phyloP scores from a whole-genome alignment of 2,113 vertebrate species.

The Lanius collurio region DNA sequence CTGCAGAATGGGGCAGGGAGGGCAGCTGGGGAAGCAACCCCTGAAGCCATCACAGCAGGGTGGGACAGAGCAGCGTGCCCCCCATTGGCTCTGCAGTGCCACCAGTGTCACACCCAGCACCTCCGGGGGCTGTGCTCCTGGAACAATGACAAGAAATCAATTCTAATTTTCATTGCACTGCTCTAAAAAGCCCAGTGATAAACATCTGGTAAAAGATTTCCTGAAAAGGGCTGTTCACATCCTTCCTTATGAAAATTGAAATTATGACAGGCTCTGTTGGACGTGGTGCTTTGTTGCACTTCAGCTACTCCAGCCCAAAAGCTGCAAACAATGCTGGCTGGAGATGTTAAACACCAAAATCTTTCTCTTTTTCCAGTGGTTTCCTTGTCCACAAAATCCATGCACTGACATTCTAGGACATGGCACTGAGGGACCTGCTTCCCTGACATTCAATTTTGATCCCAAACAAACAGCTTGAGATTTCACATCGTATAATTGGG shows the following conservation, averaged over 20 bases:
- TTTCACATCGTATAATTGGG: slow-evolving; percentile 29
- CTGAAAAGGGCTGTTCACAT: neutral
- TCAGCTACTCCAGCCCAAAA: neutral
- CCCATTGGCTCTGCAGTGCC: neutral
- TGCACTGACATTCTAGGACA: neutral
- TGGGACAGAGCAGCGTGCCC: neutral
- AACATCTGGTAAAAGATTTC: neutral
- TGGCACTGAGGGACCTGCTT: neutral
- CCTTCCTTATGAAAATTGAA: neutral
- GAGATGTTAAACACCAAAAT: neutral
- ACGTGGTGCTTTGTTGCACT: neutral
- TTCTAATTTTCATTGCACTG: neutral
- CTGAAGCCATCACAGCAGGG: neutral
- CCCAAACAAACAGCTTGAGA: slow-evolving; percentile 48
- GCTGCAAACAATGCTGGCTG: neutral
- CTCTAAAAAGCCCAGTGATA: neutral
- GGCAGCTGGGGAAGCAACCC: neutral
- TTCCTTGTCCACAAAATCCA: neutral
- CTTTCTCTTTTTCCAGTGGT: neutral
- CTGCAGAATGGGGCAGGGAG: neutral
- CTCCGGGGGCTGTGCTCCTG: neutral
- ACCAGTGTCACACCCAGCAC: neutral
- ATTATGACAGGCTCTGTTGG: neutral
- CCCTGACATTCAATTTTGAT: neutral
- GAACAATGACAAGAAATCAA: neutral